phyloP scores from a whole-genome alignment of 2,113 vertebrate species.

The Cephalopterus ornatus region DNA sequence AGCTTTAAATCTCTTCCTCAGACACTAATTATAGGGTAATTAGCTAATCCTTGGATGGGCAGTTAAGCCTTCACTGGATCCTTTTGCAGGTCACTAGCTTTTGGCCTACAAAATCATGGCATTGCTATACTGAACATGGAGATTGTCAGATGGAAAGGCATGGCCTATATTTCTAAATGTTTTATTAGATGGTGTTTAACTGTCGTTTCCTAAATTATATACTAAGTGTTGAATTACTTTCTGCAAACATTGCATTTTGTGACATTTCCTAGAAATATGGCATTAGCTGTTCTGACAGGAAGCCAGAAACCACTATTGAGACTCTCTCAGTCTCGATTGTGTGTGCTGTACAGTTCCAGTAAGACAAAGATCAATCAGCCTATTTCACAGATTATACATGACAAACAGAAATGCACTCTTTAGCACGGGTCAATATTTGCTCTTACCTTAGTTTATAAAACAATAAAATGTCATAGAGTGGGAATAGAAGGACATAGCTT shows the following conservation, averaged over 20 bases:
- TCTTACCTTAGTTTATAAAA: neutral
- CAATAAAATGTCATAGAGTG: neutral
- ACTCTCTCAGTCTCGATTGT: neutral
- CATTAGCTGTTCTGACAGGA: neutral
- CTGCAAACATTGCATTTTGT: neutral
- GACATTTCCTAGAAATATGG: neutral
- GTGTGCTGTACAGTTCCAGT: neutral
- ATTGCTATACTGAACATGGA: neutral
- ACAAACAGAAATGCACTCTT: neutral
- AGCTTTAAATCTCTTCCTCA: neutral
- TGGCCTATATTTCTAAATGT: neutral
- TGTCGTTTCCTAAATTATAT: neutral
- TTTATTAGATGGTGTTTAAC: neutral
- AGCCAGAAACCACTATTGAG: neutral
- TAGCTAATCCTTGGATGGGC: neutral
- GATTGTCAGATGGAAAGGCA: neutral
- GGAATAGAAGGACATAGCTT: neutral
- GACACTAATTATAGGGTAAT: neutral
- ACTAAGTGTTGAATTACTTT: neutral
- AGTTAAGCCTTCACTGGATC: neutral
- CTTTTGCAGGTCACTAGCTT: neutral
- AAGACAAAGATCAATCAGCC: neutral
- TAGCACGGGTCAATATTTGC: neutral
- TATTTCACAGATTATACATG: neutral
- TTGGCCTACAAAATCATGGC: neutral